Base-by-base conservation (phyloP, 2,888 invertebrate genomes). In the Drosophila emarginata region DNA sequence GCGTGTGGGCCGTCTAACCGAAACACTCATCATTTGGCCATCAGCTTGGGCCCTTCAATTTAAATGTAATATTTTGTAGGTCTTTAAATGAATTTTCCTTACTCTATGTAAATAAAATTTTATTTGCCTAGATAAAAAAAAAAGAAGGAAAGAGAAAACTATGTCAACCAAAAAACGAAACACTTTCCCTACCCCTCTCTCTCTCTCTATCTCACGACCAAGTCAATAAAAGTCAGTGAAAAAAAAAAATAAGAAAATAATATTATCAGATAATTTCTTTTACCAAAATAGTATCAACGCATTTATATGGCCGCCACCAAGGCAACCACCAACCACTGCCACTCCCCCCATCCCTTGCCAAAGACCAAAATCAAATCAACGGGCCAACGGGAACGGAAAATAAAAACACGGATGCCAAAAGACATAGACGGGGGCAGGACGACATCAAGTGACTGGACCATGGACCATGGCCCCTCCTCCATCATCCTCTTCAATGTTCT, bases 321-420 rank as follows among this genome's bases (percentile, higher is more conserved):
- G 52, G 64, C 58, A 45, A 64, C 58, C 45, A 18, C 18, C 18
- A 45, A 21, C 45, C 18, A 45, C 23, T 26, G 57, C 60, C 56
- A 9, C 53, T 18, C 39, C 11, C 11, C 32, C 2, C 28, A 6
- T 6, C 28, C 5, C 28, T 5, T 5, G 28, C 5, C 2, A 28
- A 11, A 57, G 54, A 64, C 60, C 80, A 58, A 82, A 87, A 82
- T 82, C 86, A 67, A 87, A 82, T 86, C 80, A 78, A 67, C 74
- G 69, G 45, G 52, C 73, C 71, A 68, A 57, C 36, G 45, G 63
- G 12, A 70, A 61, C 69, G 67, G 69, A 66, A 69, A 76, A 60
- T 66, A 58, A 68, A 57, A 59, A 63, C 54, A 56, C 50, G 11
- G 50, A 7, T 18, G 59, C 37, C 54, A 57, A 9, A 28, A 23